phyloP scores from a whole-genome alignment of 2,113 vertebrate species.

The Trochalopteron elliotii region DNA sequence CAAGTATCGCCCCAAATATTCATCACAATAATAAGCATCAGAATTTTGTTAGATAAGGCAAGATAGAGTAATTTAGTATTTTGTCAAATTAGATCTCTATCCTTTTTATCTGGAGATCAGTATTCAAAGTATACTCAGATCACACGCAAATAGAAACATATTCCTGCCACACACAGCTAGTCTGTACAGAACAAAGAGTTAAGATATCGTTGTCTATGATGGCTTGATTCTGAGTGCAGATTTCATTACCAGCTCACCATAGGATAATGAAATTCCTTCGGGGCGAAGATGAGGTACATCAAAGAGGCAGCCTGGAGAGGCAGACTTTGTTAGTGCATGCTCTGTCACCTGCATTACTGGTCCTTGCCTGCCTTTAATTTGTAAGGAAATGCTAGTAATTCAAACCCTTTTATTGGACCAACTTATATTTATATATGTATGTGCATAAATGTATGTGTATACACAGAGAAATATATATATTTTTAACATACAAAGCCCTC shows the following conservation, averaged over 20 bases:
- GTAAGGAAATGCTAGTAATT: conserved; percentile 60
- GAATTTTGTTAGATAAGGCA: conserved; percentile 59
- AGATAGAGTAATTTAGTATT: conserved; percentile 63
- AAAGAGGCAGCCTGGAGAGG: conserved; percentile 61
- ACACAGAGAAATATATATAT: not conserved
- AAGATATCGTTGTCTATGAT: conserved; percentile 65
- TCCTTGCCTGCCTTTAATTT: conserved; percentile 70
- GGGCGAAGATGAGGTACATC: conserved; percentile 67
- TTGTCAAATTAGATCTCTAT: conserved; percentile 68
- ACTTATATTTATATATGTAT: not conserved
- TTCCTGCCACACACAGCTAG: conserved; percentile 63
- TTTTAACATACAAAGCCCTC: not conserved
- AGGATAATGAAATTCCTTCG: conserved; percentile 73
- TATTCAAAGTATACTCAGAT: conserved; percentile 65
- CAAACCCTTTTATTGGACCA: conserved; percentile 34
- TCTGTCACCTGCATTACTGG: conserved; percentile 62
- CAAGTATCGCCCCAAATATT: conserved; percentile 48
- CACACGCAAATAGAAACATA: conserved; percentile 57
- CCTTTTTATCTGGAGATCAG: conserved; percentile 61
- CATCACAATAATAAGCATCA: conserved; percentile 54
- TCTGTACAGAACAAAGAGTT: conserved; percentile 67
- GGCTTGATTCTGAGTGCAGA: conserved; percentile 68
- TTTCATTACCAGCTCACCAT: conserved; percentile 69
- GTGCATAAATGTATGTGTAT: not conserved
- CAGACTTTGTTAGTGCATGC: conserved; percentile 62